Conservation (phyloP, 2,797 vertebrate genomes). For the Morelia viridis region DNA sequence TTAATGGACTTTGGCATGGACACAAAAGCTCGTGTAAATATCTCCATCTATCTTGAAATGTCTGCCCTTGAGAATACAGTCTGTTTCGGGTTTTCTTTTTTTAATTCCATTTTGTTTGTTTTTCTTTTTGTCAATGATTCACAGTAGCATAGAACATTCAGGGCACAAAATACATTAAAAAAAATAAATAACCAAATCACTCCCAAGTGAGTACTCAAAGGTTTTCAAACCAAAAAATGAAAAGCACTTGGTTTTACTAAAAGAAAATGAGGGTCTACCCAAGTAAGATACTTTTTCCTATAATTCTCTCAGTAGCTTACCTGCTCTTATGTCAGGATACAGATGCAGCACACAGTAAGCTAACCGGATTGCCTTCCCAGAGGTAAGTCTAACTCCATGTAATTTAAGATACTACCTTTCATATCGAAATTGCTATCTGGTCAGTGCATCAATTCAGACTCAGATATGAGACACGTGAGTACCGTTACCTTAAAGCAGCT, state of each 20-base stretch:
- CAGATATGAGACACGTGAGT: conserved; percentile 26
- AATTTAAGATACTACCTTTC: conserved; percentile 28
- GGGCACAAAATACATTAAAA: background rate
- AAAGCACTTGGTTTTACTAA: conserved; percentile 43
- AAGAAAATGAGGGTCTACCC: conserved; percentile 40
- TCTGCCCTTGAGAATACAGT: conserved; percentile 45
- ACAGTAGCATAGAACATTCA: background rate
- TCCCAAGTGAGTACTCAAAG: background rate
- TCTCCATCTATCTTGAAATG: conserved; percentile 53
- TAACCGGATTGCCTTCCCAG: conserved; percentile 27
- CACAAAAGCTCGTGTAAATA: conserved; percentile 42
- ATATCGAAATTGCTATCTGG: conserved; percentile 1
- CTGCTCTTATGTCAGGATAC: conserved; percentile 5
- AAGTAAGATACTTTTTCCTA: conserved; percentile 53
- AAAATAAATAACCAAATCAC: background rate
- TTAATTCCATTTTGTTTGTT: background rate
- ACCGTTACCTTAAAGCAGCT: conserved; percentile 47
- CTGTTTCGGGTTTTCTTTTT: background rate
- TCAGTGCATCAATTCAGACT: conserved; percentile 37
- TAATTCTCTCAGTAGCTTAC: conserved; percentile 46
- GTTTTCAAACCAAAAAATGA: conserved; percentile 13
- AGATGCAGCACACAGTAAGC: conserved; percentile 18
- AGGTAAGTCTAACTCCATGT: conserved; percentile 61
- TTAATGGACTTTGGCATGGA: conserved; percentile 48
- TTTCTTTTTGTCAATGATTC: conserved; percentile 67